Evolutionary conservation across 2,888 invertebrate species (phyloP).

Genomic region (Erebia aethiops): DNA sequence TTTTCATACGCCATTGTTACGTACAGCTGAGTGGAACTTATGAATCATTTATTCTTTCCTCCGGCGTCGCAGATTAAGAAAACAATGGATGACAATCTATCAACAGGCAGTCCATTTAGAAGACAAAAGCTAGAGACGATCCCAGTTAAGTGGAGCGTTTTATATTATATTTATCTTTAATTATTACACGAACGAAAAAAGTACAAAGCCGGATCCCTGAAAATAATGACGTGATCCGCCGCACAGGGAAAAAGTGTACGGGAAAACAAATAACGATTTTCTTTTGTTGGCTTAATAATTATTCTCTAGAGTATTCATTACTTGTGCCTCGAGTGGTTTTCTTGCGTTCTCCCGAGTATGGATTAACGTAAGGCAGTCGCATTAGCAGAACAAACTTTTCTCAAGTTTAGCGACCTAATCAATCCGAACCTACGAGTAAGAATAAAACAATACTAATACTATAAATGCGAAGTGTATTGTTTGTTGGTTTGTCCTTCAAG

Average conservation of each 20-base stretch:
- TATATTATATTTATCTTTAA: constrained; percentile 83
- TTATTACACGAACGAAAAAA: constrained; percentile 70
- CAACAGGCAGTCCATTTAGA: constrained; percentile 70
- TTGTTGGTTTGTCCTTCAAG: no score
- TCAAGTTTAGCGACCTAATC: constrained; percentile 39
- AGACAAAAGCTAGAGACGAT: constrained; percentile 69
- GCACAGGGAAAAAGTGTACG: constrained; percentile 64
- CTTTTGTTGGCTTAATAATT: constrained; percentile 82
- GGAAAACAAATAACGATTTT: constrained; percentile 79
- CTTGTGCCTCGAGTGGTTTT: constrained; percentile 57
- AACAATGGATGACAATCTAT: constrained; percentile 79
- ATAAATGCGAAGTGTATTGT: no score
- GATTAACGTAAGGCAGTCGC: constrained; percentile 40
- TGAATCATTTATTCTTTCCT: constrained; percentile 77
- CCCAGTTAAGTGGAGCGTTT: constrained; percentile 72
- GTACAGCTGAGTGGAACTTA: constrained; percentile 53
- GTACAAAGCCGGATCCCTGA: constrained; percentile 55
- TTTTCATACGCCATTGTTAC: constrained; percentile 37
- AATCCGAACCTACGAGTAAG: constrained; percentile 33
- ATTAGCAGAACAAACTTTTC: constrained; percentile 37
- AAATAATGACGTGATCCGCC: constrained; percentile 76
- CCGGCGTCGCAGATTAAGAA: constrained; percentile 70
- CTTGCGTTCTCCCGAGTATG: constrained; percentile 43
- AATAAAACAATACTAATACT: no score
- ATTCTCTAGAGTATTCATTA: constrained; percentile 78